Evolutionary conservation across 1,140 invertebrate genomes (phyloP), one percentile per base, ranked within the genome.

Genomic region (Latrodectus geometricus): DNA sequence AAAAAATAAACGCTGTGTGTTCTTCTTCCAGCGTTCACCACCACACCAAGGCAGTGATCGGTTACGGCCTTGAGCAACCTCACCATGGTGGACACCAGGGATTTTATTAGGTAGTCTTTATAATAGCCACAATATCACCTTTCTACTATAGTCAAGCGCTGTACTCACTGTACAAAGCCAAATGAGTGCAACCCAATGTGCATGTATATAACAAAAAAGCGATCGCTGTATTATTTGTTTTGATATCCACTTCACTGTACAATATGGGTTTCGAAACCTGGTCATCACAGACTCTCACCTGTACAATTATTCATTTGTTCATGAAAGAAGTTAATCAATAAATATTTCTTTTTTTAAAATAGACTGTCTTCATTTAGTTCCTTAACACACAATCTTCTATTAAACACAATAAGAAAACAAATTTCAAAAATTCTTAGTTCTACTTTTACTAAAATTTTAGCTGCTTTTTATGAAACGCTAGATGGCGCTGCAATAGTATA

Each of bases 11-110:
- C 35, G 35, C 35, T 35, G 35, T 35, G 35, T 35, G 35, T 35
- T 35, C 21, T 75, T 35, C 21, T 78, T 86, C n/a, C 21, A 87
- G 85, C 12, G 85, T 87, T 76, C 77, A 87, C 56, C 85, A 87
- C 70, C 85, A 87, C 77, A 87, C 85, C 9, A 87, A 87, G n/a
- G 85, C 85, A 65, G 85, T 87, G 52, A 80, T 87, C 23, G 85
- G 85, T 12, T 87, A 87, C 20, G 85, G 85, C 21, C 70, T 87
- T 12, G 85, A 87, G 66, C 85, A 87, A 49, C 68, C 68, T 20
- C 85, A 87, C 49, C 54, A 75, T 15, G 85, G 85, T 12, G 52
- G 48, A 8, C 61, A 70, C 21, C 69, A 54, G 35, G 84, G 84
- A 56, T 74, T 14, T 17, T 70, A 87, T 66, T 81, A 72, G n/a